Evolutionary conservation across 2,113 vertebrate species (phyloP).

Genomic region (Phainopepla nitens): DNA sequence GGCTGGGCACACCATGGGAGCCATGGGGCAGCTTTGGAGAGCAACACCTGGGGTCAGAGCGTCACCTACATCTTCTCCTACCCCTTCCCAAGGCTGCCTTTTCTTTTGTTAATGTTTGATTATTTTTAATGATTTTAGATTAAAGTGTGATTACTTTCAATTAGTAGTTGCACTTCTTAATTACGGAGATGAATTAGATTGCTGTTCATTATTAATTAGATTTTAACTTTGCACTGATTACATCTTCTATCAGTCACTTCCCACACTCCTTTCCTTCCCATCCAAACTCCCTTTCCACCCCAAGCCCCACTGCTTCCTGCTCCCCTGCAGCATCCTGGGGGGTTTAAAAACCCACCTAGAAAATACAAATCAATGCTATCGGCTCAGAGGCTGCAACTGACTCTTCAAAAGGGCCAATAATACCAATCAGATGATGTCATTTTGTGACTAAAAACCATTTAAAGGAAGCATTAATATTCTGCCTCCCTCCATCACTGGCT

Average conservation of each 20-base stretch:
- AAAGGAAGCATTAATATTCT: neutral
- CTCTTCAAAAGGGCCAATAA: neutral
- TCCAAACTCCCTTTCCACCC: neutral
- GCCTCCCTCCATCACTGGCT: neutral
- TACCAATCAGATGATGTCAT: neutral
- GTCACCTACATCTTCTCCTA: neutral
- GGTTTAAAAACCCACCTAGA: neutral
- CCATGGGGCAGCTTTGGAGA: neutral
- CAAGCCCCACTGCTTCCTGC: neutral
- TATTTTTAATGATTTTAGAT: slow-evolving; percentile 51
- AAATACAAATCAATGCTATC: neutral
- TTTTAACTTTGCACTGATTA: slow-evolving; percentile 31
- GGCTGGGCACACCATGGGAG: neutral
- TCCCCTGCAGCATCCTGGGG: neutral
- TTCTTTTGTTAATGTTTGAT: slow-evolving; percentile 16
- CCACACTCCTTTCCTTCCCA: neutral
- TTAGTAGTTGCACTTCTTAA: slow-evolving; percentile 36
- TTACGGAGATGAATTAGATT: slow-evolving; percentile 17
- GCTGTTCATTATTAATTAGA: slow-evolving; percentile 38
- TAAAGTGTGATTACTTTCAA: slow-evolving; percentile 52
- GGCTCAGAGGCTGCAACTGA: neutral
- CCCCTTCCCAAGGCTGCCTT: neutral
- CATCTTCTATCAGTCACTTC: neutral
- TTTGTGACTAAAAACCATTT: neutral
- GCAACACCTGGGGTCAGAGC: neutral